phyloP scores from a whole-genome alignment of 2,113 vertebrate genomes.

The Calyptomena viridis region DNA sequence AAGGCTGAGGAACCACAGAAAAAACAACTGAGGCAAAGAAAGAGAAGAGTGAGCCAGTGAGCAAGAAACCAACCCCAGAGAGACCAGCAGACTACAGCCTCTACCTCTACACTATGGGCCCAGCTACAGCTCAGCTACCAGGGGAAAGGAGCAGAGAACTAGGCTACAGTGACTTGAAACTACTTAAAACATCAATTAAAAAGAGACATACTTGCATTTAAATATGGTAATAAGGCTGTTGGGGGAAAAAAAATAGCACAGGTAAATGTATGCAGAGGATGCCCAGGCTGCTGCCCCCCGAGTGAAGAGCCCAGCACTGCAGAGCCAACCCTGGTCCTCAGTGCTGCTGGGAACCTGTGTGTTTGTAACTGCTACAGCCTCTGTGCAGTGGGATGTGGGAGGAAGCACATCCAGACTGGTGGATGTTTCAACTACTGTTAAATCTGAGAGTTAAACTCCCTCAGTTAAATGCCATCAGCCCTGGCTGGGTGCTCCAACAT shows the following conservation, averaged over 20 bases:
- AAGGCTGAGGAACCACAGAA: neutral
- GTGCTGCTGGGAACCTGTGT: rapidly evolving
- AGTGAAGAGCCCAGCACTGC: neutral
- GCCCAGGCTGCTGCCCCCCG: neutral
- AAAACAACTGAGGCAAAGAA: neutral
- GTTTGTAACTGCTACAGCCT: neutral
- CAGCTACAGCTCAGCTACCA: slow-evolving; percentile 63
- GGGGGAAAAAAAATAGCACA: slow-evolving; percentile 64
- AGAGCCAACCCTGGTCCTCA: neutral
- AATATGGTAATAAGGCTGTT: slow-evolving; percentile 83
- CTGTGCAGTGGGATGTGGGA: neutral
- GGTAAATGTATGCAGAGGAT: slow-evolving; percentile 61
- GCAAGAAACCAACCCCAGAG: neutral
- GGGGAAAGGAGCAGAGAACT: slow-evolving; percentile 53
- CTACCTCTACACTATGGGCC: slow-evolving; percentile 62
- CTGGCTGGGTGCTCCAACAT: rapidly evolving
- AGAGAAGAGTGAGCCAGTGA: neutral
- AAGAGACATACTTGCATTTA: slow-evolving; percentile 85
- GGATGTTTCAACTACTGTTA: neutral
- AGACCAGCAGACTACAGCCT: slow-evolving; percentile 58
- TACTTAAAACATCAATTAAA: slow-evolving; percentile 74
- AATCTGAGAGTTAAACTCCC: rapidly evolving
- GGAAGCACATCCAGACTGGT: neutral
- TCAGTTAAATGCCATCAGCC: neutral
- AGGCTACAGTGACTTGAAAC: slow-evolving; percentile 69